Evolutionary conservation across 2,888 invertebrate species (phyloP).

Genomic region (Chalcis sispes): DNA sequence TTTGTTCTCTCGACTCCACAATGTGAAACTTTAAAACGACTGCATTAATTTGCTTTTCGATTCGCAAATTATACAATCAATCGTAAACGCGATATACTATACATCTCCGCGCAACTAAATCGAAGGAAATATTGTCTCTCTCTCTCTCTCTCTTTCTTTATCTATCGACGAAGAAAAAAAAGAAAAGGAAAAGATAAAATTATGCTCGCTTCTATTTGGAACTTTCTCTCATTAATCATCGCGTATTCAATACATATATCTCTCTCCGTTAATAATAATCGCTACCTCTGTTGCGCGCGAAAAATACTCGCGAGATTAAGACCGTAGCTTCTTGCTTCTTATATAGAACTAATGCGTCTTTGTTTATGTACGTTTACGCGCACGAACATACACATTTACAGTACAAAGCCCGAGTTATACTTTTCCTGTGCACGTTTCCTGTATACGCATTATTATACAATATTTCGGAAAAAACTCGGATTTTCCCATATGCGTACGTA

Average conservation of each 20-base stretch:
- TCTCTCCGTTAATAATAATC: slow-evolving; percentile 3
- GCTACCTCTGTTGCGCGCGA: background rate
- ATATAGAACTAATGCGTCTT: slow-evolving; percentile 8
- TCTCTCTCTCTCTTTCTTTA: background rate
- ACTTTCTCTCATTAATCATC: slow-evolving; percentile 43
- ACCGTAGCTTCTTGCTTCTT: background rate
- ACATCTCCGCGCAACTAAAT: background rate
- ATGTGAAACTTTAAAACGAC: too few relatives aligned
- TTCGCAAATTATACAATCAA: slow-evolving; percentile 12
- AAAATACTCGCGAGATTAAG: slow-evolving; percentile 33
- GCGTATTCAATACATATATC: slow-evolving; percentile 15
- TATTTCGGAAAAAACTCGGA: slow-evolving; percentile 26
- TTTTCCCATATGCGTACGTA: slow-evolving; percentile 10
- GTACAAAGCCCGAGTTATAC: background rate
- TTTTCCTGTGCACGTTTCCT: background rate
- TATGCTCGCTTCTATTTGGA: too few relatives aligned
- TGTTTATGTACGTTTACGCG: background rate
- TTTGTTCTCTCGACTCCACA: too few relatives aligned
- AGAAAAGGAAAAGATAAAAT: too few relatives aligned
- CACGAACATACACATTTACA: too few relatives aligned
- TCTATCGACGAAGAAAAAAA: too few relatives aligned
- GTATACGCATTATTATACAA: slow-evolving; percentile 27
- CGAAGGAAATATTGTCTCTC: slow-evolving; percentile 4
- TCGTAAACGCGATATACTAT: too few relatives aligned
- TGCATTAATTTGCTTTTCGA: background rate